Base-by-base conservation (phyloP, 2,797 vertebrate species). In the Lutra lutra region DNA sequence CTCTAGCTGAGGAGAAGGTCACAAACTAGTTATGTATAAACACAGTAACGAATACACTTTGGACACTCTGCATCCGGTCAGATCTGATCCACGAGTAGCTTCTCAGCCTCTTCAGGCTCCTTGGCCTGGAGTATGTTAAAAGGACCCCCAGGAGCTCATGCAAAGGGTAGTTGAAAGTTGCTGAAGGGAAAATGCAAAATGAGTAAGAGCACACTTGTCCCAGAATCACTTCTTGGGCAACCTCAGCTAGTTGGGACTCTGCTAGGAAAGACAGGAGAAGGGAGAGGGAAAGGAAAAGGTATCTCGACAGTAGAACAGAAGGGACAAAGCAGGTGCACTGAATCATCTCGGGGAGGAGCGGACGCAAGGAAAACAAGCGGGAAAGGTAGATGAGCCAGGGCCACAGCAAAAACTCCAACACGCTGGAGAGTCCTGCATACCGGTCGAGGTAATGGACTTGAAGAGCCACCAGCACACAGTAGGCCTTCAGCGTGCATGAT, bases 381-480 rank as follows among this genome's bases (percentile, higher is more conserved):
- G 21, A 73, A 48, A 40, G 51, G 27, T 9, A 25, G 9, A 38
- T 32, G 35, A n/a, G 32, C 23, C 6, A 5, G 32, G 4, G 2
- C 7, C n/a, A 35, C 75, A 70, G 48, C 38, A 56, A 17, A 35
- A 82, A n/a, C 23, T 58, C 87, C 15, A 60, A 6, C 5, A 0
- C 32, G 7, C n/a, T 29, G 35, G 20, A 60, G 48, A 54, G 48
- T 27, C 43, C n/a, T 32, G 7, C 0, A 4, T 1, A 2, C 7
- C 21, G 3, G 5, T 12, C 9, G 0, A 23, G 51, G 7, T 27
- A 11, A 23, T 0, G 3, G 8, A 15, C 18, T 0, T 72, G 25
- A 70, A 60, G 35, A 66, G 48, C 72, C 13, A 20, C 21, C 2
- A 0, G 78, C n/a, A 29, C 62, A 2, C 0, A 62, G 77, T 32